Base-by-base conservation (phyloP, 2,888 invertebrate genomes). In the Nephrocerus scutellatus region DNA sequence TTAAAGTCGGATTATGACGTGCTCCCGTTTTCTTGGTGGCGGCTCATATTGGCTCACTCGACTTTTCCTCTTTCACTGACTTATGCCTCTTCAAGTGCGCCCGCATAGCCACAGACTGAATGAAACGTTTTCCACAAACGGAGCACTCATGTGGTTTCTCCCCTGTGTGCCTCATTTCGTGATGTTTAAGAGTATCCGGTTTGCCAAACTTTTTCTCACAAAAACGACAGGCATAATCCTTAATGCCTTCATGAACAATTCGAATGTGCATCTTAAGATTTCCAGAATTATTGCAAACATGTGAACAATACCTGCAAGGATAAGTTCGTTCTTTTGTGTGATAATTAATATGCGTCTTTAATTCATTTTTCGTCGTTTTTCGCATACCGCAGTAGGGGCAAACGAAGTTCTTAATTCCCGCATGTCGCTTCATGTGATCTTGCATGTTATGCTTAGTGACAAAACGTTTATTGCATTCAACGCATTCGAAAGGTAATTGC, bases 151-250 rank as follows among this genome's bases (percentile, higher is more conserved):
- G n/a, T n/a, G n/a, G n/a, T n/a, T n/a, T n/a, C n/a, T n/a, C n/a
- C n/a, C n/a, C 65, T 0, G 63, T 64, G 41, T 64, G 65, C 4
- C 52, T 62, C 64, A 65, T 63, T 48, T 62, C 62, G 41, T 64
- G 64, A 45, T 63, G 62, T 16, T 63, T 63, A 5, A 57, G 51
- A 0, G 64, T 62, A 32, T 63, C 60, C 2, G 61, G 48, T 36
- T 59, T 63, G 31, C 59, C 62, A 41, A 64, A 65, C 1, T 47
- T 51, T 2, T 54, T 54, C 3, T 60, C 60, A 33, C 64, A 65
- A 39, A 52, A 54, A 3, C 48, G 48, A 36, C 65, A 64, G 1
- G 54, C 52, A 36, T 55, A 64, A n/a, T 61, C 55, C n/a, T 52
- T 48, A 3, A 57, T 56, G 1, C 54, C 53, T 19, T 62, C 60